phyloP scores from a whole-genome alignment of 2,888 invertebrate genomes.

The Pristionchus japonicus region DNA sequence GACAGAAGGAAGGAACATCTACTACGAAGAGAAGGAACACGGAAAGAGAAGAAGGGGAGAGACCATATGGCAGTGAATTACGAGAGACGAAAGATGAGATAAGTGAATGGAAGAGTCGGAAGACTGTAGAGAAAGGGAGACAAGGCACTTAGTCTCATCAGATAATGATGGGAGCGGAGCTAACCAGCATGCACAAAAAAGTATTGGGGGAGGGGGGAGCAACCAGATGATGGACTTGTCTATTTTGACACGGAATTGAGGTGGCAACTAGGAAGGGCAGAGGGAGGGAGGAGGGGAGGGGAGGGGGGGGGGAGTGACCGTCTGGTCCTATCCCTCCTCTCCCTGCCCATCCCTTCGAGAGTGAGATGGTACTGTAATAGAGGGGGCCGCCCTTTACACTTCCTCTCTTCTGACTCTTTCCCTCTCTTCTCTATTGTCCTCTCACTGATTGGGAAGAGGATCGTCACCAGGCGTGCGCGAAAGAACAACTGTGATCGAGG shows the following conservation, averaged over 20 bases:
- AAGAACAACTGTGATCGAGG: slow-evolving; percentile 6
- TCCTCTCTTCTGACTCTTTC: neutral
- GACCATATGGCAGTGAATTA: slow-evolving; percentile 18
- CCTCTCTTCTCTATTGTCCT: neutral
- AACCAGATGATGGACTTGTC: neutral
- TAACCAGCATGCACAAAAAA: neutral
- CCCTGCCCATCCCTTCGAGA: neutral
- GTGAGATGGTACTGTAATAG: slow-evolving; percentile 17
- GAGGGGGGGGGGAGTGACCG: neutral
- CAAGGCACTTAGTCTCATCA: slow-evolving; percentile 4
- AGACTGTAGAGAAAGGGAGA: neutral
- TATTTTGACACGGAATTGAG: neutral
- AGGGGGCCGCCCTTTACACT: slow-evolving; percentile 29
- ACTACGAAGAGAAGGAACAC: slow-evolving; percentile 17
- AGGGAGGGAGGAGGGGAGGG: neutral
- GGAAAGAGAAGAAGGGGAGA: neutral
- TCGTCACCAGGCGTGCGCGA: slow-evolving; percentile 25
- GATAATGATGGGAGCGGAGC: neutral
- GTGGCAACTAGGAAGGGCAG: neutral
- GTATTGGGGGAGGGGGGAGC: neutral
- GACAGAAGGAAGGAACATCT: slow-evolving; percentile 22
- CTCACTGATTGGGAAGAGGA: slow-evolving; percentile 2
- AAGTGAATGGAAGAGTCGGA: neutral
- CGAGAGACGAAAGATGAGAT: slow-evolving; percentile 18
- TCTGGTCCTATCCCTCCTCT: neutral